Percentiles rank a stretch among this genome's conserved stretches.
phyloP scores from a whole-genome alignment of 64 coral and sea anemone genomes.

The Dendrophyllia cribrosa region DNA sequence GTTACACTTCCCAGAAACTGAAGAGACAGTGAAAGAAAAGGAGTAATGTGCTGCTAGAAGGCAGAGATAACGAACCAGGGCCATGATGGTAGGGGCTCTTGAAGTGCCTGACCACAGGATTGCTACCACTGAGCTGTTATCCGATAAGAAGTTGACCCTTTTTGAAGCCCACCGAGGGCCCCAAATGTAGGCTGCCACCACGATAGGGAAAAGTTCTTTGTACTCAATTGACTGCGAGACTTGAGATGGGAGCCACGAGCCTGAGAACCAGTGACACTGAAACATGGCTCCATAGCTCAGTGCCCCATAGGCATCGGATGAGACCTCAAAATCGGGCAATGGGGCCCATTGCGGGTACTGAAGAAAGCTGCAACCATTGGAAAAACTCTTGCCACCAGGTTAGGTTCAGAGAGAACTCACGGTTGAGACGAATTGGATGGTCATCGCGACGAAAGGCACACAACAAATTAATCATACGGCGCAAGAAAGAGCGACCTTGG shows the following conservation, averaged over 20 bases:
- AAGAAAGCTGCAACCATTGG: not conserved
- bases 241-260: not conserved
- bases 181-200: no score
- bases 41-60: not conserved
- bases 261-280: no score
- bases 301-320: no score
- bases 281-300: no score
- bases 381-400: conserved; percentile 49
- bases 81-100: conserved; percentile 16
- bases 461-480: conserved; percentile 12
- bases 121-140: conserved; percentile 16
- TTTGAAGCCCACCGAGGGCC: no score
- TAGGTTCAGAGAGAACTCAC: conserved; percentile 1
- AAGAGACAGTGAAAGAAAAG: not conserved
- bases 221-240: not conserved
- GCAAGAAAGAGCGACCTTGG: conserved; percentile 7
- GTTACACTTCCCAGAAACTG: not conserved
- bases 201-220: no score
- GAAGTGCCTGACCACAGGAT: conserved; percentile 7
- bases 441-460: conserved; percentile 23
- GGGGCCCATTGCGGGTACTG: no score
- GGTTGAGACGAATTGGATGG: conserved; percentile 46
- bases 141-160: no score
- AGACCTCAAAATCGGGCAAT: no score
- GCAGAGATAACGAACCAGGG: not conserved